phyloP scores from a whole-genome alignment of 2,113 vertebrate genomes.

The Pseudopodoces humilis region DNA sequence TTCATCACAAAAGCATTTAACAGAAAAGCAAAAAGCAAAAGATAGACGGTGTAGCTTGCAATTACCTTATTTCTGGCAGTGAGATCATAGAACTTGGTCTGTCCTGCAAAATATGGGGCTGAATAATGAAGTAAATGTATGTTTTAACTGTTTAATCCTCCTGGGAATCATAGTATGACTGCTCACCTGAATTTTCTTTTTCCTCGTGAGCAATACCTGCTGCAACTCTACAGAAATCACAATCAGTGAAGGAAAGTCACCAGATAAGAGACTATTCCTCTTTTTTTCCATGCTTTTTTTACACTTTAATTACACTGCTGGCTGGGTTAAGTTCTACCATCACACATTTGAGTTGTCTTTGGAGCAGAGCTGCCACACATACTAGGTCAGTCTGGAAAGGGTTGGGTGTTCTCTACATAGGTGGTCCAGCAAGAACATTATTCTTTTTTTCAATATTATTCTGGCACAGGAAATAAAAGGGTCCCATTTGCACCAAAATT shows the following conservation, averaged over 20 bases:
- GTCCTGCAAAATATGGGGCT: not conserved
- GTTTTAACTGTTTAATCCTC: not conserved
- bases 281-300: not conserved
- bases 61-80: not conserved
- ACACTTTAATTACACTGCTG: accelerated
- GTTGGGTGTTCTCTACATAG: not conserved
- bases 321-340: accelerated
- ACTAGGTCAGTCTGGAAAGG: not conserved
- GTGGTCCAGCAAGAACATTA: accelerated
- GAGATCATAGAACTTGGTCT: not conserved
- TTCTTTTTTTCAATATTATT: not conserved
- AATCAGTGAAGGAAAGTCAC: not conserved
- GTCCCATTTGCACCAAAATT: not conserved
- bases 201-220: not conserved
- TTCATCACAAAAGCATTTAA: not conserved
- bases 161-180: not conserved
- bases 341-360: not conserved
- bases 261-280: accelerated
- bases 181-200: not conserved
- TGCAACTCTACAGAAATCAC: not conserved
- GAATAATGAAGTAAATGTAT: not conserved
- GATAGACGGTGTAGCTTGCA: not conserved
- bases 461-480: not conserved
- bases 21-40: not conserved
- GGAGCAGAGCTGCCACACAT: not conserved